Evolutionary conservation across 1,140 invertebrate species (phyloP).

Genomic region (Apis laboriosa): DNA sequence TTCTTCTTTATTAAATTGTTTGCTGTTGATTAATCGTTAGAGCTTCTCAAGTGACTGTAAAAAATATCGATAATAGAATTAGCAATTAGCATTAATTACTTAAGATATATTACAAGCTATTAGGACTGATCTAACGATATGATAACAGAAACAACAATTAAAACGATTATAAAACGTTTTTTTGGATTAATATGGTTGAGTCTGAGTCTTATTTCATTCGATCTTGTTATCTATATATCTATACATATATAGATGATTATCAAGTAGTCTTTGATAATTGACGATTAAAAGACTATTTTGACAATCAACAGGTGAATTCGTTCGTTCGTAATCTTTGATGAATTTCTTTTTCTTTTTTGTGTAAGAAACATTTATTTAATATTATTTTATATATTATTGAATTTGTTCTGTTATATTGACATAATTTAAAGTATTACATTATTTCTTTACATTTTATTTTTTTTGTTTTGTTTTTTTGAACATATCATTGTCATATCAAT

Average conservation of each 20-base stretch:
- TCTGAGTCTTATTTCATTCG: not conserved
- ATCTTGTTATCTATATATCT: not conserved
- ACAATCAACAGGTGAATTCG: conserved; percentile 2
- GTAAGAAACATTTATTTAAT: too few relatives aligned
- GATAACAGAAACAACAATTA: not conserved
- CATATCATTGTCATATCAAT: too few relatives aligned
- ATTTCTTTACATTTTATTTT: not conserved
- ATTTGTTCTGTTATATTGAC: too few relatives aligned
- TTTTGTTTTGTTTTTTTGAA: too few relatives aligned
- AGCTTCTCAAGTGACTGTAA: not conserved
- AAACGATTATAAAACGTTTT: not conserved
- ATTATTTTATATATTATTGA: not conserved
- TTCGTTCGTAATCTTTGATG: not conserved
- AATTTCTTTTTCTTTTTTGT: not conserved
- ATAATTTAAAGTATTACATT: not conserved
- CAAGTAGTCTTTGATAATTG: conserved; percentile 9
- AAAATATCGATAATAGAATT: not conserved
- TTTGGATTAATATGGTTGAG: not conserved
- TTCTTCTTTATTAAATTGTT: too few relatives aligned
- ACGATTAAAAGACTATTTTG: not conserved
- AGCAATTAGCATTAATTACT: not conserved
- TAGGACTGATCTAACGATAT: not conserved
- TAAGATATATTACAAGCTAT: not conserved
- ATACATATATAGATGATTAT: not conserved
- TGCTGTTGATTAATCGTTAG: not conserved